These are phyloP conservation scores for Mormyrus proboscirostris DNA, from an alignment of 2,797 vertebrate genomes.

Conservation along the genomic window DNA sequence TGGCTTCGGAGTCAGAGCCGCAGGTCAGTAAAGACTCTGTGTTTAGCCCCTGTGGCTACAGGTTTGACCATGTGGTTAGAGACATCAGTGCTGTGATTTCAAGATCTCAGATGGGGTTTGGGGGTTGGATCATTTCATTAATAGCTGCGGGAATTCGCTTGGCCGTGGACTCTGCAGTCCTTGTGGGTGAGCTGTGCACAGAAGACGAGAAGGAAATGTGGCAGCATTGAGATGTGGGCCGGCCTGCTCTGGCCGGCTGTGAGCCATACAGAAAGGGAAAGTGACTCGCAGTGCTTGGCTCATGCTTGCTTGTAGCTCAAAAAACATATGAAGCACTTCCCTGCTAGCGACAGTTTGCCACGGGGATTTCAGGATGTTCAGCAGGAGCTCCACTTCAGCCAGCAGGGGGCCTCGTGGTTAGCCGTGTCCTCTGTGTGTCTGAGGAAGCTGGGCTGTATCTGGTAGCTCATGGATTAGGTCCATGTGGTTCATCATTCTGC, in stretches of 20 bases:
- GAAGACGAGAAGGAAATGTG: neutral
- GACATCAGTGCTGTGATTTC: neutral
- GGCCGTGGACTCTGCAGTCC: neutral
- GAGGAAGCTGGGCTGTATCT: neutral
- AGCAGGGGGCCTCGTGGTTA: neutral
- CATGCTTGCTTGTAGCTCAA: neutral
- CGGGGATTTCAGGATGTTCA: neutral
- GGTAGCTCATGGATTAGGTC: neutral
- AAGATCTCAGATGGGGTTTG: neutral
- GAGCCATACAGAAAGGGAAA: neutral
- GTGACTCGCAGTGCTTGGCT: neutral
- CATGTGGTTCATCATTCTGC: neutral
- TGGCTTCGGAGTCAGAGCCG: neutral
- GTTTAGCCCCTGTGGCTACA: neutral
- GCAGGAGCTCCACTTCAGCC: neutral
- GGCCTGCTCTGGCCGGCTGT: neutral
- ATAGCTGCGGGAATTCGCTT: neutral
- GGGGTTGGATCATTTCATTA: neutral
- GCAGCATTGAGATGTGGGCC: neutral
- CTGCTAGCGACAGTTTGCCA: neutral
- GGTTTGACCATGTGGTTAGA: neutral
- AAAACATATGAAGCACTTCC: neutral
- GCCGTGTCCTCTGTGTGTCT: neutral
- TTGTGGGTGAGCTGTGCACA: neutral
- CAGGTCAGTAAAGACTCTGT: neutral